Conservation (phyloP, 2,113 vertebrate species). For the Nymphicus hollandicus region DNA sequence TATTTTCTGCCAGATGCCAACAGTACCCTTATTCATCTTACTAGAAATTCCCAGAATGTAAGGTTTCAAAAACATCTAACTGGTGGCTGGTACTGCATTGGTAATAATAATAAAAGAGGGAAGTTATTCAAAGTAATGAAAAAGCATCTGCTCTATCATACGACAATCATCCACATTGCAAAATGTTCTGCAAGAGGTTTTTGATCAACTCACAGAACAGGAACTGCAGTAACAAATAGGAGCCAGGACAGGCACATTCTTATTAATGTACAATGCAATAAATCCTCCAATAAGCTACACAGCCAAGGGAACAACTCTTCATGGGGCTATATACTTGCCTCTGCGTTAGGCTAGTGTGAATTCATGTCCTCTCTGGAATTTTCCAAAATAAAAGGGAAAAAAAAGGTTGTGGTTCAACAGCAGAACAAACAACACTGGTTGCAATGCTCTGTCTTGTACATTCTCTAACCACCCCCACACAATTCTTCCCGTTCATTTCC, state of each 20-base stretch:
- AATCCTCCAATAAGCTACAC: background rate
- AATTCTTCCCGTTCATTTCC: background rate
- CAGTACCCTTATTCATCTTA: background rate
- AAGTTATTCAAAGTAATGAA: background rate
- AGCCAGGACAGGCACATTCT: background rate
- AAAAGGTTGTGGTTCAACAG: background rate
- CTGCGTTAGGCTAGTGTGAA: background rate
- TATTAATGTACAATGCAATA: background rate
- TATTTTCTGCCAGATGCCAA: background rate
- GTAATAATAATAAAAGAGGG: background rate
- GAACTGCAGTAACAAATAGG: background rate
- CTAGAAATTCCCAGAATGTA: background rate
- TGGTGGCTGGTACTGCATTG: background rate
- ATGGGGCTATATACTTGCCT: background rate
- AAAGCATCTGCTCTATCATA: background rate
- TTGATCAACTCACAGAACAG: background rate
- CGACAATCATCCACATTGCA: background rate
- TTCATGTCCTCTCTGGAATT: background rate
- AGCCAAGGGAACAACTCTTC: background rate
- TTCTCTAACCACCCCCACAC: background rate
- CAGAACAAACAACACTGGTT: background rate
- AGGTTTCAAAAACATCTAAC: background rate
- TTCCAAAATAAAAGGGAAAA: background rate
- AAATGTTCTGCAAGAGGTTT: background rate
- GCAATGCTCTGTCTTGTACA: background rate